Conservation (phyloP, 2,797 vertebrate species). For the Delichon dasypus region DNA sequence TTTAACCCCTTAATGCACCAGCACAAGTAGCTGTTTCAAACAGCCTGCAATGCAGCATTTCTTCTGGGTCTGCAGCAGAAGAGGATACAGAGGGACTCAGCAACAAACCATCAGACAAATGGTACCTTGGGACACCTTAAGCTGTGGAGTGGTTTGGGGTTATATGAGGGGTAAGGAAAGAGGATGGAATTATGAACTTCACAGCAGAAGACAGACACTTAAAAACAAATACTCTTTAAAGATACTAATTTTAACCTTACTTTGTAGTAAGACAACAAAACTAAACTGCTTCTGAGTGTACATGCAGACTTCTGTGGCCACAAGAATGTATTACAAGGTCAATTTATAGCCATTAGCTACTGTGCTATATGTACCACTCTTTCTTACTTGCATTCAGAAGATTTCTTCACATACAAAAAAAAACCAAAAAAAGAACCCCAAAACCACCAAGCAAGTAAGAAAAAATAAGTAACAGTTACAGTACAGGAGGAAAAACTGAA, state of each 20-base stretch:
- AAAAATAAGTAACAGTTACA: background rate
- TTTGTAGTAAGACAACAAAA: background rate
- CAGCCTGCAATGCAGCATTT: background rate
- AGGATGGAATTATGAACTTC: background rate
- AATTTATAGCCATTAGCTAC: background rate
- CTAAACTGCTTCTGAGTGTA: background rate
- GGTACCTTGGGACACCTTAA: background rate
- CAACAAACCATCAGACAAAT: background rate
- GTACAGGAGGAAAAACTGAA: background rate
- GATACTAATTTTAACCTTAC: background rate
- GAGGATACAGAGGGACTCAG: background rate
- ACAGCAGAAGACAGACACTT: background rate
- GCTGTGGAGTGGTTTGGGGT: background rate
- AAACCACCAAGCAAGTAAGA: background rate
- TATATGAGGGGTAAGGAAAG: background rate
- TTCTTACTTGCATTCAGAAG: background rate
- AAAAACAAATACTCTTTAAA: background rate
- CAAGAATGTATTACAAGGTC: background rate
- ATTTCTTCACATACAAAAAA: background rate
- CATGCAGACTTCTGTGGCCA: background rate
- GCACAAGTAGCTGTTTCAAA: background rate
- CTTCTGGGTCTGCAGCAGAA: background rate
- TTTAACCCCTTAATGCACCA: slow-evolving; percentile 3
- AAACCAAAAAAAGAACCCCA: background rate
- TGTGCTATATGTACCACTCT: background rate